Evolutionary conservation across 2,888 invertebrate genomes (phyloP), one percentile per base, ranked within the genome.

Genomic region (Criorhina ranunculi): DNA sequence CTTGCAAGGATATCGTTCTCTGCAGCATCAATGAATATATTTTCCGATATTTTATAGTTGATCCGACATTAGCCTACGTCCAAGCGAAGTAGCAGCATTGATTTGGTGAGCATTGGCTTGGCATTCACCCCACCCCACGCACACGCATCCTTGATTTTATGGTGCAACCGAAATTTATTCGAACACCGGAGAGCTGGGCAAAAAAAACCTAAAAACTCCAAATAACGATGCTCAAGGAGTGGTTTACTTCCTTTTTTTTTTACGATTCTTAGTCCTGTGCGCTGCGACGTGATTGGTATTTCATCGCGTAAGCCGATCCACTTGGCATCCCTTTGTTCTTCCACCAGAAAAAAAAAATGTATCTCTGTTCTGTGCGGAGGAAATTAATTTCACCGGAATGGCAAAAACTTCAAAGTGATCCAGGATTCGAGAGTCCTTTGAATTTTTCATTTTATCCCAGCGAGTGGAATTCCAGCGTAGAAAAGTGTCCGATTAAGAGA

Each of bases 1-100:
- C 2, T 24, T 59, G 35, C 44, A 29, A 60, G 15, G 70, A 76
- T 69, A 53, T 70, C 67, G 60, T 51, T 51, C 37, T 64, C 76
- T 37, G 24, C 6, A 55, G 37, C 66, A 67, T 49, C 78, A 62
- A 80, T 80, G 85, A 80, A 80, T 85, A 85, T 85, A 85, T 85
- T 85, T 85, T 80, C 70, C 15, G 55, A 80, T 80, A 76, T 85
- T 85, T 85, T 85, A 85, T 85, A 79, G 80, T 76, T 75, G 37
- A 76, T 69, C 70, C 75, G 17, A 60, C 69, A 80, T 85, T 80
- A 75, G 85, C 75, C 59, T 85, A 66, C 57, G 80, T 73, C 59
- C 53, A 12, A 15, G 15, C 12, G 8, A 59, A 15, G 46, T 5
- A n/a, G 29, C 67, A 70, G 29, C 67, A 70, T 70, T 77, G 67